phyloP scores from a whole-genome alignment of 2,888 invertebrate genomes.

The Uropetala carovei region DNA sequence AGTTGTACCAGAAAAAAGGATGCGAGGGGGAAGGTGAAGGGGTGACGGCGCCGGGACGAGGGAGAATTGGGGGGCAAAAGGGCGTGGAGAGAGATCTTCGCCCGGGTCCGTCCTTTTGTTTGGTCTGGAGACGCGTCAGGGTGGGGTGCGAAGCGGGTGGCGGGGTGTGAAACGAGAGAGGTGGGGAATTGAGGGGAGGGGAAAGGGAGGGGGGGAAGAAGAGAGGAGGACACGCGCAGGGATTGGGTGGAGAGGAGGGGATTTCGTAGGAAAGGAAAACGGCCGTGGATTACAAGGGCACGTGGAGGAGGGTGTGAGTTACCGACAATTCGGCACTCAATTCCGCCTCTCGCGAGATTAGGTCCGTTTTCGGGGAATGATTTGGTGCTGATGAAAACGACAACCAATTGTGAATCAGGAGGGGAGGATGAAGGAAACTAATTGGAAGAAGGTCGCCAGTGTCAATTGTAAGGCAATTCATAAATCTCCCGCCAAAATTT shows the following conservation, averaged over 20 bases:
- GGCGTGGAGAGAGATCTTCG: no score
- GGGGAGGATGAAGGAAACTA: not conserved
- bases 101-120: not conserved
- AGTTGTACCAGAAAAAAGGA: not conserved
- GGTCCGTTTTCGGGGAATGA: constrained; percentile 7
- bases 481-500: not conserved
- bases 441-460: not conserved
- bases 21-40: not conserved
- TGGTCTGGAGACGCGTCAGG: not conserved
- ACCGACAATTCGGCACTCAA: not conserved
- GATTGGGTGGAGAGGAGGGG: no score
- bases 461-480: not conserved
- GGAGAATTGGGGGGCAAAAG: not conserved
- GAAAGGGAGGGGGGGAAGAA: not conserved
- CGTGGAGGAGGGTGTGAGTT: not conserved
- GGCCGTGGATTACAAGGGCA: no score
- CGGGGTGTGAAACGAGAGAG: not conserved
- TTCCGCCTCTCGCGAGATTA: not conserved
- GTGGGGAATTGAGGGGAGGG: not conserved
- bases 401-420: constrained; percentile 6
- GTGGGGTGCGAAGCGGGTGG: not conserved
- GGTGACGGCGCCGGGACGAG: not conserved
- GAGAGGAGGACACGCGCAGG: no score
- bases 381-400: constrained; percentile 12
- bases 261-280: no score